Evolutionary conservation across 2,888 invertebrate species (phyloP).

Genomic region (Zaprionus bogoriensis): DNA sequence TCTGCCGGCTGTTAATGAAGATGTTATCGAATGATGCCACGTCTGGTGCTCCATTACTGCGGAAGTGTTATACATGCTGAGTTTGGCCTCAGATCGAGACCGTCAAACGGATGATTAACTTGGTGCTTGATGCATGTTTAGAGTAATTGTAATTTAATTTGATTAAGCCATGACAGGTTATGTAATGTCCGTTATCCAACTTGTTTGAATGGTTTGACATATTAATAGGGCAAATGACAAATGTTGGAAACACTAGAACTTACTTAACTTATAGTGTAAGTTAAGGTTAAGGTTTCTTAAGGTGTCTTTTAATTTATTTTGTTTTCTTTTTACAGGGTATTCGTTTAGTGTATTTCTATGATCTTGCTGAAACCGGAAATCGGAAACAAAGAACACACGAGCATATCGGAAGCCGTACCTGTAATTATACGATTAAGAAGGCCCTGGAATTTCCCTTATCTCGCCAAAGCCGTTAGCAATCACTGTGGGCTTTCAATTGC

Average conservation of each 20-base stretch:
- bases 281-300: too few species aligned
- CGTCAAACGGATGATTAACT: conserved; percentile 10
- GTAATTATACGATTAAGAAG: conserved; percentile 9
- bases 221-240: too few species aligned
- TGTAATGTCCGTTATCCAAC: conserved; percentile 49
- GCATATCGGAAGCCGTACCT: conserved; percentile 11
- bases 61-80: conserved; percentile 69
- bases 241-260: too few species aligned
- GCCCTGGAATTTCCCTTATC: conserved; percentile 3
- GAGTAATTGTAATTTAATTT: conserved; percentile 59
- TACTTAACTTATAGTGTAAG: too few species aligned
- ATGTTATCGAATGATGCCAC: conserved; percentile 53
- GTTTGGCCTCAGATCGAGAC: conserved; percentile 22
- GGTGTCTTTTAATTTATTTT: neutral
- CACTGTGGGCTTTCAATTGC: too few species aligned
- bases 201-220: neutral
- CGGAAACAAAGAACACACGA: neutral
- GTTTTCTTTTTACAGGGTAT: neutral
- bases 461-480: conserved; percentile 2
- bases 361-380: neutral
- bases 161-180: conserved; percentile 54
- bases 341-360: neutral
- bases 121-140: conserved; percentile 33
- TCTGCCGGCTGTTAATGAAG: conserved; percentile 64
- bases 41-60: conserved; percentile 65